A percentile compares a stretch with the other conserved stretches of the same genome.
These are phyloP conservation scores for Philopotamus ludificatus DNA, from an alignment of 1,140 invertebrate genomes.

Conservation along the genomic window DNA sequence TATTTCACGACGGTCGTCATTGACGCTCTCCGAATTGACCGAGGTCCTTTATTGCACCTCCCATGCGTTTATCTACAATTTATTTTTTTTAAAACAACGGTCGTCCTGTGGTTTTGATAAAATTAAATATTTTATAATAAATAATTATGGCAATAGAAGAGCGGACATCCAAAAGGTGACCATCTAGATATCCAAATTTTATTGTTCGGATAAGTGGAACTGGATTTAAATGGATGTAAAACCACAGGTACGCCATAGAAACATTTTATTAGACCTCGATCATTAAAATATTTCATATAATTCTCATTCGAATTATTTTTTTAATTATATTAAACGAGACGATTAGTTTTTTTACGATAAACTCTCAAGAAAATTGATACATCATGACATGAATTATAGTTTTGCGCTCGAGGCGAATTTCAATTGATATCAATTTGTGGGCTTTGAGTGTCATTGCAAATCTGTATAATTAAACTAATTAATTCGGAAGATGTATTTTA, in stretches of 20 bases:
- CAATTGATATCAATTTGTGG: too few species aligned
- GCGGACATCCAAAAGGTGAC: not conserved
- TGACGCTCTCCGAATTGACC: not conserved
- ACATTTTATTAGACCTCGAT: too few species aligned
- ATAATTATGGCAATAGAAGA: constrained; percentile 10
- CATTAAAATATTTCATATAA: too few species aligned
- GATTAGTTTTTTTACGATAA: too few species aligned
- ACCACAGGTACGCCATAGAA: not conserved
- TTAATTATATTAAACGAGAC: too few species aligned
- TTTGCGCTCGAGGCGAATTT: too few species aligned
- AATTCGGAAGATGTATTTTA: too few species aligned
- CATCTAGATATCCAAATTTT: not conserved
- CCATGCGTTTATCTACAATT: constrained; percentile 23
- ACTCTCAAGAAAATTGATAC: too few species aligned
- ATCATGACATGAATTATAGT: too few species aligned
- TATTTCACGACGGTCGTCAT: not conserved
- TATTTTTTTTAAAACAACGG: constrained; percentile 19
- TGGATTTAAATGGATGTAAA: not conserved
- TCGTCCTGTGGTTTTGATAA: constrained; percentile 1
- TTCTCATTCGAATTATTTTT: too few species aligned
- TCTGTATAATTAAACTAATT: too few species aligned
- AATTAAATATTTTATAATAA: constrained; percentile 25
- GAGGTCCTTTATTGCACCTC: not conserved
- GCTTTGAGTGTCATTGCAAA: too few species aligned
- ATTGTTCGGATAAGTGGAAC: not conserved